Conservation (phyloP, 2,797 vertebrate genomes). For the Anabas testudineus region DNA sequence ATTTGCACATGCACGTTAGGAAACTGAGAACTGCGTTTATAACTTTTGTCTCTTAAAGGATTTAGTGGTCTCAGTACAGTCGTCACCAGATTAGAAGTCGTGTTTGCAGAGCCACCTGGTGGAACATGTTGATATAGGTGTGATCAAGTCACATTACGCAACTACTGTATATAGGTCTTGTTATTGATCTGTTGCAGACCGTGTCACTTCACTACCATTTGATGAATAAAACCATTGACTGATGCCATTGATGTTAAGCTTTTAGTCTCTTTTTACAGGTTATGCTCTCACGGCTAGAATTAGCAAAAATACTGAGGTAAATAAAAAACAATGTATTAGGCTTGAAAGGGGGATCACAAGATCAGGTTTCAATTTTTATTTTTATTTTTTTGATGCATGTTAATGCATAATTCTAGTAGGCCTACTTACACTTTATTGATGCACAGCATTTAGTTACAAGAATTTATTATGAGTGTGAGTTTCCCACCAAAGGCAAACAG, state of each 20-base stretch:
- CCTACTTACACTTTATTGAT: too few species aligned
- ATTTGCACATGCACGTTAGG: not conserved
- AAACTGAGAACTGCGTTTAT: not conserved
- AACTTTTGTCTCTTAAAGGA: not conserved
- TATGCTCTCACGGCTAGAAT: not conserved
- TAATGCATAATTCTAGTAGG: too few species aligned
- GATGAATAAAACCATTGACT: constrained; percentile 34
- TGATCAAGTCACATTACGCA: constrained; percentile 35
- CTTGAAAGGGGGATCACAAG: too few species aligned
- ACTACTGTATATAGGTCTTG: constrained; percentile 37
- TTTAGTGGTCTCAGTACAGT: too few species aligned
- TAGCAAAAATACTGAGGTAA: not conserved
- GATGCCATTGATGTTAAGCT: constrained; percentile 33
- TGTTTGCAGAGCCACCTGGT: constrained; percentile 74
- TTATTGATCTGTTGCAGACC: constrained; percentile 42
- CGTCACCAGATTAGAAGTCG: constrained; percentile 1
- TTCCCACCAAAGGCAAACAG: too few species aligned
- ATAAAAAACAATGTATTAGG: not conserved
- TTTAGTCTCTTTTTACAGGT: constrained; percentile 8
- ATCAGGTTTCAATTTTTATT: too few species aligned
- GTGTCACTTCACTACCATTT: constrained; percentile 43
- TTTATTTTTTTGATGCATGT: too few species aligned
- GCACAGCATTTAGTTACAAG: too few species aligned
- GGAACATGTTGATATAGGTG: constrained; percentile 49
- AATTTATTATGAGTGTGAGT: too few species aligned